phyloP scores from a whole-genome alignment of 2,797 vertebrate genomes.

The Geotria australis region DNA sequence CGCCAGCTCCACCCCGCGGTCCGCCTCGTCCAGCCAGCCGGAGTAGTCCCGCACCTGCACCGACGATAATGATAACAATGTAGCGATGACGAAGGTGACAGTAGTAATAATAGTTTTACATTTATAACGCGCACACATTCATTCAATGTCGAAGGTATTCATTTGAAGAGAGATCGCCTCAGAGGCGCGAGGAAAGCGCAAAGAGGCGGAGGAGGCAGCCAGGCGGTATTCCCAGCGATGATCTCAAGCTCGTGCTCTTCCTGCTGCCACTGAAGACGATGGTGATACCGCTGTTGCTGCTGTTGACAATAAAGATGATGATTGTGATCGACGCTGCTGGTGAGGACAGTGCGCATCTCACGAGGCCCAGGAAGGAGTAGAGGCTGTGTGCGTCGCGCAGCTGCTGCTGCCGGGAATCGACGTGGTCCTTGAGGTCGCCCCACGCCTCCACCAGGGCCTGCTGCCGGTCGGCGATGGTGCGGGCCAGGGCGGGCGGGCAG shows the following conservation, averaged over 20 bases:
- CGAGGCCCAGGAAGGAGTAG: constrained; percentile 23
- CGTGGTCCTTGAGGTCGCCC: constrained; percentile 19
- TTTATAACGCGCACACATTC: too few species aligned
- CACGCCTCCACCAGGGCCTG: constrained; percentile 25
- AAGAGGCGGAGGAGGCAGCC: too few species aligned
- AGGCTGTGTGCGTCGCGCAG: constrained; percentile 15
- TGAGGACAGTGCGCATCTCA: constrained; percentile 9
- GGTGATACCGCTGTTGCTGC: background rate
- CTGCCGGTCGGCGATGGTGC: constrained; percentile 18
- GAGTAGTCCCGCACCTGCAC: constrained; percentile 29
- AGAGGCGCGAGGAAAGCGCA: too few species aligned
- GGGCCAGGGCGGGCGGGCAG: constrained; percentile 11
- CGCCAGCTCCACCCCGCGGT: constrained; percentile 16
- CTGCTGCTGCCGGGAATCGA: constrained; percentile 16
- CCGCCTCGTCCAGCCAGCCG: constrained; percentile 27
- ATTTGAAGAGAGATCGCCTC: too few species aligned
- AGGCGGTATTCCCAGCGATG: too few species aligned
- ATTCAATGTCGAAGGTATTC: too few species aligned
- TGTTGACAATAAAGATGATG: background rate
- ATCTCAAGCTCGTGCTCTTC: too few species aligned
- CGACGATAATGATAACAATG: background rate
- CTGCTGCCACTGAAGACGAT: too few species aligned
- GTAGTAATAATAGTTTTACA: too few species aligned
- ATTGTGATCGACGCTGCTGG: too few species aligned
- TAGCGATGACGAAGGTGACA: background rate